phyloP scores from a whole-genome alignment of 2,113 vertebrate species.

The Triplophysa dalaica region DNA sequence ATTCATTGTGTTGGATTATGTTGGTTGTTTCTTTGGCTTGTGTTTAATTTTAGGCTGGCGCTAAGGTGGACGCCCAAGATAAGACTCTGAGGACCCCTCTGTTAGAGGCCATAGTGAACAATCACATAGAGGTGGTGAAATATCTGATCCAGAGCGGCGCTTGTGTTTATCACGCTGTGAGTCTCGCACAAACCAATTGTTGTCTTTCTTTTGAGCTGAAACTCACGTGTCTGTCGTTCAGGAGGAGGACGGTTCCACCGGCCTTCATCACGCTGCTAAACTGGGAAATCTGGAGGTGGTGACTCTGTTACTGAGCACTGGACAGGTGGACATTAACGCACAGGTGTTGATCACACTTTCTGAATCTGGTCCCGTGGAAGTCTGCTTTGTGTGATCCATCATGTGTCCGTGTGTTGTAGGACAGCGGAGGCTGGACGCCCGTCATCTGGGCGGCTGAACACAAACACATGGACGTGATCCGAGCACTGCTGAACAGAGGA shows the following conservation, averaged over 20 bases:
- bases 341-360: conserved; percentile 74
- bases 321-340: conserved; percentile 89
- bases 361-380: neutral
- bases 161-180: conserved; percentile 83
- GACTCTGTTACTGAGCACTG: conserved; percentile 82
- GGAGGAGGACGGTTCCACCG: conserved; percentile 90
- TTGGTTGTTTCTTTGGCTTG: neutral
- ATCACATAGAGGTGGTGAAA: conserved; percentile 80
- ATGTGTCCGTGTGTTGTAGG: conserved; percentile 65
- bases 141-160: conserved; percentile 84
- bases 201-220: neutral
- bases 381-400: neutral
- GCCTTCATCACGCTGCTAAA: conserved; percentile 90
- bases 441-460: conserved; percentile 94
- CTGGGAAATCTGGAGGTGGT: conserved; percentile 85
- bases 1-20: neutral
- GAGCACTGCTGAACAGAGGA: conserved; percentile 82
- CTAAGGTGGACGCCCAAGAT: conserved; percentile 85
- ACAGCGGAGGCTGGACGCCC: conserved; percentile 90
- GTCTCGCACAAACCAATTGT: conserved; percentile 26
- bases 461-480: conserved; percentile 86
- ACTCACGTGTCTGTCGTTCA: conserved; percentile 51
- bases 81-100: conserved; percentile 84
- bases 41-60: conserved; percentile 78
- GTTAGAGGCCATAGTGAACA: conserved; percentile 85